Base-by-base conservation (phyloP, 2,888 invertebrate species). In the Volucella inanis region DNA sequence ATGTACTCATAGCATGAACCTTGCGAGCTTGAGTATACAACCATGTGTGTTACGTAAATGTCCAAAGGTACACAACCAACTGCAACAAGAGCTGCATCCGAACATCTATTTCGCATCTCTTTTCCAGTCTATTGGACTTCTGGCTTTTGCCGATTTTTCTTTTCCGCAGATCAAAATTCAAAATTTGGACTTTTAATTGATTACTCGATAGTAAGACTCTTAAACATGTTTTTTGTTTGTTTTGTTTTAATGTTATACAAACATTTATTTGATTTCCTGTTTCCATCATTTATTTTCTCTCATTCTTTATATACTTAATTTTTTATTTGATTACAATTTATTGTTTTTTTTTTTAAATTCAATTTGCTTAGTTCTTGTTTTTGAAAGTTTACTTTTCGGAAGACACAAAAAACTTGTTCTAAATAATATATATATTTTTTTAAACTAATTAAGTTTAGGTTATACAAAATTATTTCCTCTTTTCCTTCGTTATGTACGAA, bases 181-280 rank as follows among this genome's bases (percentile, higher is more conserved):
- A 9, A 8, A 55, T 12, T 12, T 9, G 14, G 41, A 18, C 52
- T 22, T 39, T 11, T 9, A 3, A 15, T 12, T 3, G 1, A 1
- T 22, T 31, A 9, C 12, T 15, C 14, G 10, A 54, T 2, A 14
- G 4, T 12, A 9, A 41, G 55, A 50, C 52, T 39, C 8, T n/a
- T 1, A 15, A 50, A 50, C 22, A 31, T 12, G 12, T 2, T 45
- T 11, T 57, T 39, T 6, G n/a, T n/a, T 18, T 67, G 59, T 64
- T 70, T 64, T 52, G 59, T 61, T 22, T 22, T 2, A 22, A 68
- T 70, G 65, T 76, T 49, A 80, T 84, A 80, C 84, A 84, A 84
- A 84, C 84, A 84, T 84, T 84, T 84, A 84, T 80, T 84, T 76
- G 49, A 80, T 75, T 76, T 84, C 67, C 55, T 54, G 64, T 65